Base-by-base conservation (phyloP, 2,797 vertebrate species). In the Limnodromus scolopaceus region DNA sequence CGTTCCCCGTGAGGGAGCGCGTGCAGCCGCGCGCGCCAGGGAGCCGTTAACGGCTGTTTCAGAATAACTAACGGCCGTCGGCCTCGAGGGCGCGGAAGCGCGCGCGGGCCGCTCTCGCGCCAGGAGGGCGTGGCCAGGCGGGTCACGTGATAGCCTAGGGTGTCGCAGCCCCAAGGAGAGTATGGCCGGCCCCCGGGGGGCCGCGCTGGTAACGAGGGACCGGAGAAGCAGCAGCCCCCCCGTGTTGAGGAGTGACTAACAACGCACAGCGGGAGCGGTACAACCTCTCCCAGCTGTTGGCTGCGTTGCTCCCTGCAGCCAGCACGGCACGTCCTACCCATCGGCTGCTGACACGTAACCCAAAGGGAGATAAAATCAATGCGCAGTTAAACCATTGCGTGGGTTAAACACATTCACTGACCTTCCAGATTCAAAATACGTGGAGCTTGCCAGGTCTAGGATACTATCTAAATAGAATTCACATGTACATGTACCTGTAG, bases 281-380 rank as follows among this genome's bases (percentile, higher is more conserved):
- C 1, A 25, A 17, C 18, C n/a, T 6, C 48, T 38, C 41, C 14
- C 38, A 27, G 69, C 43, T 66, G 38, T 13, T 71, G 32, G 8
- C 38, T 3, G 6, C 24, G 27, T 23, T 28, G 45, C 23, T 38
- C 14, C 17, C 1, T 16, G 79, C 23, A 48, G 11, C 48, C 38
- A 32, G 22, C 3, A 34, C 10, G 51, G 63, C 10, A 2, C 34
- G 49, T 48, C 13, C 48, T 7, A 14, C 24, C 22, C 13, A 3
- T 6, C 11, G 4, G 2, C 27, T 18, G 38, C 38, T 0, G 0
- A 39, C 38, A 51, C 3, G 1, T 20, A 46, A 80, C 48, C 43
- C 9, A 32, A 43, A 34, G 3, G 20, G 8, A 68, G 6, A 34
- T 23, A n/a, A 41, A 13, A n/a, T 22, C 24, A 17, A 45, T 12